Base-by-base conservation (phyloP, 2,113 vertebrate species). In the Tursiops truncatus region DNA sequence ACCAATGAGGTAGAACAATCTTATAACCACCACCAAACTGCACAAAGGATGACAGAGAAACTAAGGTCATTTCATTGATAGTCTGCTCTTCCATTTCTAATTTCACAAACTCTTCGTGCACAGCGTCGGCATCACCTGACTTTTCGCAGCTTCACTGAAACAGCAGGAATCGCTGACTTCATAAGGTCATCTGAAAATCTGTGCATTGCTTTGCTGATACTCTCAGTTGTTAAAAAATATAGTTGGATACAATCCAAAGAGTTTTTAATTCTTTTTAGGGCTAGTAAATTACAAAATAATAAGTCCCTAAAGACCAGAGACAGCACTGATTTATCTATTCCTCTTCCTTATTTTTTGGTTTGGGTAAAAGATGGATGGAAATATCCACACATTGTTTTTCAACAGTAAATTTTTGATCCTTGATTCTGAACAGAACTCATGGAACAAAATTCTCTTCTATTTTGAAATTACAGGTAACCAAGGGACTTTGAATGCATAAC, bases 221-320 rank as follows among this genome's bases (percentile, higher is more conserved):
- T 93, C 93, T 97, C 96, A 96, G 92, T 97, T 98, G 97, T 98
- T 97, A 98, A 97, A 97, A 97, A 97, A 98, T 86, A 76, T 41
- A 97, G 93, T 95, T 98, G 76, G 90, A 97, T 98, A 96, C 36
- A 98, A 96, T 85, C 87, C 97, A 98, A 98, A 96, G 36, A 98
- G 93, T 82, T 98, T 98, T 98, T 97, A 97, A 97, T 98, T 98
- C 96, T 85, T 97, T 79, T 94, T 95, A 95, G 95, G 91, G 95
- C 93, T 97, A 90, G 94, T 96, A 97, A 97, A 96, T 96, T 91
- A 97, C 94, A 98, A 98, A 96, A 96, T 96, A 96, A 96, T 97
- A 98, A 96, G 97, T 98, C 97, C 97, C 79, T 87, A 96, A 98
- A 97, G 77, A 97, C 96, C 94, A 97, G 83, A 97, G 95, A 94